These are phyloP conservation scores for Onychomys leucogaster DNA, from an alignment of 2,797 vertebrate species.

Conservation along the genomic window DNA sequence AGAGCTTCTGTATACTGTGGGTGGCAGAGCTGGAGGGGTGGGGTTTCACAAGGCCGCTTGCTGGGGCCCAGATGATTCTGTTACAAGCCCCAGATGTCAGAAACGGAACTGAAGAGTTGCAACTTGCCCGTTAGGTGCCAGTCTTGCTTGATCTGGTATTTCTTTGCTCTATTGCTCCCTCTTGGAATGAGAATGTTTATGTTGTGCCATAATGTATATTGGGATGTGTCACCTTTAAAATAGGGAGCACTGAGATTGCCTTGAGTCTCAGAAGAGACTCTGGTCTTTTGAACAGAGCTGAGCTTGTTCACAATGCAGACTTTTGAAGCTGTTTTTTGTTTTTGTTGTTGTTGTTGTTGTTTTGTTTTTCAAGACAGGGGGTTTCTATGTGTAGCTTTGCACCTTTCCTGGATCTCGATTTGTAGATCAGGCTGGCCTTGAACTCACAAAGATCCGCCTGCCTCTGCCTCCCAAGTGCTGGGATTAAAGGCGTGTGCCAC, in stretches of 20 bases:
- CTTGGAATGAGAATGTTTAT: not conserved
- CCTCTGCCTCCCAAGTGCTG: too few relatives aligned
- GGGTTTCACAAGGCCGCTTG: not conserved
- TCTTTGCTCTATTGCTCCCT: not conserved
- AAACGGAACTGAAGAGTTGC: not conserved
- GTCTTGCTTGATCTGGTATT: not conserved
- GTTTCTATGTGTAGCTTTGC: too few relatives aligned
- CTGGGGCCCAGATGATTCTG: not conserved
- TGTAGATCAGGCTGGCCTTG: too few relatives aligned
- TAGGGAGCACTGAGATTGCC: not conserved
- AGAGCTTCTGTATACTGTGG: not conserved
- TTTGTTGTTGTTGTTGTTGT: too few relatives aligned
- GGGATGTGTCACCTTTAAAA: not conserved
- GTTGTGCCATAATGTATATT: not conserved
- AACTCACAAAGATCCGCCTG: too few relatives aligned
- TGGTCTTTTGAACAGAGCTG: not conserved
- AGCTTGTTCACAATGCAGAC: not conserved
- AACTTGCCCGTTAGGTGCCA: not conserved
- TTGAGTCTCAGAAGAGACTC: not conserved
- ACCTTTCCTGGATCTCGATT: too few relatives aligned
- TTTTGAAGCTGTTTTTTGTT: not conserved
- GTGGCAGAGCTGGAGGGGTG: not conserved
- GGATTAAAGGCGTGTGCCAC: too few relatives aligned
- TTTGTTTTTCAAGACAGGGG: too few relatives aligned
- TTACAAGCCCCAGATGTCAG: not conserved